These are phyloP conservation scores for Brachionus plicatilis DNA, from an alignment of 1,140 invertebrate genomes.

Conservation along the genomic window DNA sequence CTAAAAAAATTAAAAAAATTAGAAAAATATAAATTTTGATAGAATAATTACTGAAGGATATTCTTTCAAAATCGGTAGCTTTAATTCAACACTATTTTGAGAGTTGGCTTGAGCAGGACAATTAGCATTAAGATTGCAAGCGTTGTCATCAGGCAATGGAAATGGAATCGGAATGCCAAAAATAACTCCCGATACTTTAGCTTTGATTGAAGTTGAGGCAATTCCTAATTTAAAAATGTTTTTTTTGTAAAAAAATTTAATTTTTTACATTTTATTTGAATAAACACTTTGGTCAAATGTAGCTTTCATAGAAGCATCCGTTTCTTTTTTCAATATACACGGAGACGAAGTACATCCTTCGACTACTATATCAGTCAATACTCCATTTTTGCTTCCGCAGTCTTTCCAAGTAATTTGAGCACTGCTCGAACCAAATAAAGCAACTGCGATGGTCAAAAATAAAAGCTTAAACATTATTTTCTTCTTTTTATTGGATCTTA, in stretches of 20 bases:
- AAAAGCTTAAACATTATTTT: not conserved
- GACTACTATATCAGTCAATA: not conserved
- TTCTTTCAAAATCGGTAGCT: not conserved
- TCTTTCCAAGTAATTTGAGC: constrained; percentile 11
- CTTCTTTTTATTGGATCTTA: not conserved
- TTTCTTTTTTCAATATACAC: constrained; percentile 19
- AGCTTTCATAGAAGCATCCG: not conserved
- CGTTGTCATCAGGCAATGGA: constrained; percentile 4
- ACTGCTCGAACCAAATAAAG: not conserved
- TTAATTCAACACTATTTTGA: not conserved
- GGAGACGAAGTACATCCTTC: not conserved
- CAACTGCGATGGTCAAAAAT: not conserved
- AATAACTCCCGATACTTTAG: not conserved
- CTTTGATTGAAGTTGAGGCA: not conserved
- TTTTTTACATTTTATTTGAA: not conserved
- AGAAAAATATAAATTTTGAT: not conserved
- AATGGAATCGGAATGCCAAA: constrained; percentile 30
- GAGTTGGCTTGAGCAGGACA: not conserved
- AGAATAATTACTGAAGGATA: constrained; percentile 18
- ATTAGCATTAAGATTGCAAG: constrained; percentile 3
- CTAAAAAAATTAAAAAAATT: not conserved
- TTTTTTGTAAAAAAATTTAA: too few relatives aligned
- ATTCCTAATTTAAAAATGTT: not conserved
- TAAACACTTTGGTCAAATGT: constrained; percentile 1
- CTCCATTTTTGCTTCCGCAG: not conserved